Evolutionary conservation across 2,797 vertebrate genomes (phyloP).

Genomic region (Sebastes umbrosus): DNA sequence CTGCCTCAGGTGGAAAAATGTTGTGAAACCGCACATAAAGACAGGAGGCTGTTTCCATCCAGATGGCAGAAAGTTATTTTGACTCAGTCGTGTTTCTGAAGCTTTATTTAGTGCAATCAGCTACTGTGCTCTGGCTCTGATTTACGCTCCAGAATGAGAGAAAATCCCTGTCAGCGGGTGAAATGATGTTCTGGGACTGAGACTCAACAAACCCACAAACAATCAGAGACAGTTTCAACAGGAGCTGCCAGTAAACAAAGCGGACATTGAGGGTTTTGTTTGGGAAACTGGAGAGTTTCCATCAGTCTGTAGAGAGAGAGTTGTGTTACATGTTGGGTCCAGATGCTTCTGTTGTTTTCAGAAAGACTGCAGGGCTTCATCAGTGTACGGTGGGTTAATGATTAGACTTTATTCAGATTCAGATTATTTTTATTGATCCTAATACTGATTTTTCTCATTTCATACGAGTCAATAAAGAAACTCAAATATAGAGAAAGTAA

Average conservation of each 20-base stretch:
- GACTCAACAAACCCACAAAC: not conserved
- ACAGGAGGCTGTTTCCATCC: not conserved
- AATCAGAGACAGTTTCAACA: not conserved
- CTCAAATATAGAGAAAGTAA: not conserved
- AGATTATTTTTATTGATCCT: not conserved
- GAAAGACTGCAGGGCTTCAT: not conserved
- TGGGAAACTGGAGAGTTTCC: constrained; percentile 28
- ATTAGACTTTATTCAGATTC: not conserved
- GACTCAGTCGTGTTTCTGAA: not conserved
- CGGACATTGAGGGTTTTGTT: constrained; percentile 43
- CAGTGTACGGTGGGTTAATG: not conserved
- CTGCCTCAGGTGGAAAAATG: constrained; percentile 13
- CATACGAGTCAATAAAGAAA: not conserved
- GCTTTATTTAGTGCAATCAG: not conserved
- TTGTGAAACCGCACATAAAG: not conserved
- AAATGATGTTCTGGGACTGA: not conserved
- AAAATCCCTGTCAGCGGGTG: not conserved
- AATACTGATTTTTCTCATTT: not conserved
- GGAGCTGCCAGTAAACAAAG: constrained; percentile 1
- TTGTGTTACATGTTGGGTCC: not conserved
- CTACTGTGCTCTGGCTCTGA: not conserved
- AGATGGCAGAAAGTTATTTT: not conserved
- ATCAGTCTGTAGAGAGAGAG: not conserved
- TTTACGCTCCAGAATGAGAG: not conserved
- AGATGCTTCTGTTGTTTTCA: not conserved